Evolutionary conservation across 2,113 vertebrate species (phyloP).

Genomic region (Ranitomeya variabilis): DNA sequence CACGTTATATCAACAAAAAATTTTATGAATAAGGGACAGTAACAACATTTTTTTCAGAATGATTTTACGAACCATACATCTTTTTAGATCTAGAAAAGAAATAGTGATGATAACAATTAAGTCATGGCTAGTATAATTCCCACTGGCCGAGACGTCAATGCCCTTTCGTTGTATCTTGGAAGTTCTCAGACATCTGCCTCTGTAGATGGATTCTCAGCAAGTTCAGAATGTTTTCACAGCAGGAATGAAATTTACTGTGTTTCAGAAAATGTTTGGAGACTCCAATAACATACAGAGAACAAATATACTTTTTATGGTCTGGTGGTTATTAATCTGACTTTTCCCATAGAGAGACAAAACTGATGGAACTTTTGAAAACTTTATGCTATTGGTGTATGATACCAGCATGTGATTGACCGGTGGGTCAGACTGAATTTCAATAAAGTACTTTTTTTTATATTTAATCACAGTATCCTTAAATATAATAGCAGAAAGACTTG

Average conservation of each 20-base stretch:
- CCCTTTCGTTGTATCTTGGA: slow-evolving; percentile 67
- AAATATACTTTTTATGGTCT: slow-evolving; percentile 67
- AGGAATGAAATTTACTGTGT: slow-evolving; percentile 65
- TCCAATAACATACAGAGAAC: slow-evolving; percentile 63
- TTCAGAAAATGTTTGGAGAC: slow-evolving; percentile 66
- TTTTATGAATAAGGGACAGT: neutral
- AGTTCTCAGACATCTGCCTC: slow-evolving; percentile 66
- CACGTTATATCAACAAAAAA: too few relatives aligned
- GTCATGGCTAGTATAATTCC: slow-evolving; percentile 68
- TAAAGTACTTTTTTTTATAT: slow-evolving; percentile 58
- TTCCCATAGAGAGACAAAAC: slow-evolving; percentile 33
- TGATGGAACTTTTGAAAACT: slow-evolving; percentile 63
- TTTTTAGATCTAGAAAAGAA: slow-evolving; percentile 54
- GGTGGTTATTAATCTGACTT: slow-evolving; percentile 62
- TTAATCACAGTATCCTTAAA: slow-evolving; percentile 17
- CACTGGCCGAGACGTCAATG: slow-evolving; percentile 64
- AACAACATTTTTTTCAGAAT: neutral
- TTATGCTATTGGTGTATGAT: slow-evolving; percentile 58
- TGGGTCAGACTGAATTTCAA: slow-evolving; percentile 45
- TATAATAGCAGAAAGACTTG: neutral
- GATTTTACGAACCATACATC: slow-evolving; percentile 58
- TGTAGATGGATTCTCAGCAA: slow-evolving; percentile 64
- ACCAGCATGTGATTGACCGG: slow-evolving; percentile 49
- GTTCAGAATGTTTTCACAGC: slow-evolving; percentile 70
- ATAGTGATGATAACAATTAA: slow-evolving; percentile 69